Evolutionary conservation across 2,888 invertebrate species (phyloP).

Genomic region (Eupithecia abbreviata): DNA sequence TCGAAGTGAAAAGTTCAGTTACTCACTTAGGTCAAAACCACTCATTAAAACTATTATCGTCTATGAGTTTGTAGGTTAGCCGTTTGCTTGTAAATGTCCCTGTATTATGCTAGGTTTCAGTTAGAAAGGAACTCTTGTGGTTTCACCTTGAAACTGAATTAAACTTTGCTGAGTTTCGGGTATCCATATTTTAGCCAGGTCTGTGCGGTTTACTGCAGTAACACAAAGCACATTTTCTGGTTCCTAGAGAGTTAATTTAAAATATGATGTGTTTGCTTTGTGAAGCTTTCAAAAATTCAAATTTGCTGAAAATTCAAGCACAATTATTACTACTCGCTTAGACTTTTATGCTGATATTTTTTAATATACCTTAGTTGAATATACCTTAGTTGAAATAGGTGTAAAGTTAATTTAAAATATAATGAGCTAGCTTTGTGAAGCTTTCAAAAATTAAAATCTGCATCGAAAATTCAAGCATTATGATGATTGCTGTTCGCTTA

Average conservation of each 20-base stretch:
- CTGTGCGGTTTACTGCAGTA: constrained; percentile 20
- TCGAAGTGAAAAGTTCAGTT: too few species aligned
- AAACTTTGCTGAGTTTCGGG: constrained; percentile 12
- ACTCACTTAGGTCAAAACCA: too few species aligned
- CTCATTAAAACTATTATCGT: not conserved
- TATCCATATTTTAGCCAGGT: constrained; percentile 14
- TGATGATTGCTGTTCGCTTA: not conserved
- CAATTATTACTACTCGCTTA: not conserved
- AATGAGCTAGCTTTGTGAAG: constrained; percentile 3
- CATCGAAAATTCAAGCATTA: constrained; percentile 12
- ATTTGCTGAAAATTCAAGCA: constrained; percentile 17
- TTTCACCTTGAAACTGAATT: constrained; percentile 22
- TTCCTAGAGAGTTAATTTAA: constrained; percentile 14
- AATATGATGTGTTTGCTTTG: constrained; percentile 13
- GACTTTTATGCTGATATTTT: not conserved
- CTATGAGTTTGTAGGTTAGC: not conserved
- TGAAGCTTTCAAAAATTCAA: not conserved
- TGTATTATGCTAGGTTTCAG: not conserved
- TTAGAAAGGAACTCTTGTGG: not conserved
- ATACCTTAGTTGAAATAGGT: too few species aligned
- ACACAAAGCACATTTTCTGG: constrained; percentile 16
- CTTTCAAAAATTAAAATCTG: constrained; percentile 3
- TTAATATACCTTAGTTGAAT: too few species aligned
- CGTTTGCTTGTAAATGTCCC: not conserved
- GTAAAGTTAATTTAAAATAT: constrained; percentile 14